Percentiles rank a stretch among this genome's conserved stretches.
phyloP scores from a whole-genome alignment of 1,140 invertebrate species.

The Formica exsecta region DNA sequence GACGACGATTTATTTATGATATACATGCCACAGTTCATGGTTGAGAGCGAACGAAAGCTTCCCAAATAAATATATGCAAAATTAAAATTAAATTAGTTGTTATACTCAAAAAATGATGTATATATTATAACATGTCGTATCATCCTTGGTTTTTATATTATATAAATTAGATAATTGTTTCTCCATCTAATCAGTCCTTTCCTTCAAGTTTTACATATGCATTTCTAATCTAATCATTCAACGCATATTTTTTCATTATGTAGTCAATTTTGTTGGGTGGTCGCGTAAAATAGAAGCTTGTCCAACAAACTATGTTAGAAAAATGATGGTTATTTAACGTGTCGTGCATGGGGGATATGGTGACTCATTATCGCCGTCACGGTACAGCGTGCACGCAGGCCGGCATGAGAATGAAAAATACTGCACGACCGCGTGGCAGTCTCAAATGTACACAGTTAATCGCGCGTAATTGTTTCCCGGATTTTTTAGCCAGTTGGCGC shows the following conservation, averaged over 20 bases:
- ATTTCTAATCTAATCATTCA: background rate
- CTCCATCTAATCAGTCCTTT: background rate
- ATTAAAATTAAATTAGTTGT: conserved; percentile 21
- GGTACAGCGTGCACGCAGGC: conserved; percentile 35
- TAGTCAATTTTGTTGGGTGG: background rate
- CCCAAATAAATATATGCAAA: conserved; percentile 22
- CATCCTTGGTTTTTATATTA: background rate
- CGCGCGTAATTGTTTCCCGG: conserved; percentile 54
- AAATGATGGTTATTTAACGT: conserved; percentile 70
- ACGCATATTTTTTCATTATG: background rate
- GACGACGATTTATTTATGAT: conserved; percentile 63
- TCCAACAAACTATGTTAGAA: conserved; percentile 66
- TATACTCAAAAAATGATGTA: background rate
- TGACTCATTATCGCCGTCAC: conserved; percentile 72
- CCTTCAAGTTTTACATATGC: background rate
- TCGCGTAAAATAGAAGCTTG: conserved; percentile 44
- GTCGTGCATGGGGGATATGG: conserved; percentile 59
- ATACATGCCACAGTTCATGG: conserved; percentile 41
- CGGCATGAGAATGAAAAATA: conserved; percentile 67
- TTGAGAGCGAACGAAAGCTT: conserved; percentile 51
- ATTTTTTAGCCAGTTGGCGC: conserved; percentile 55
- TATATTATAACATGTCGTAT: background rate
- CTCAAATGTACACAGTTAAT: conserved; percentile 67
- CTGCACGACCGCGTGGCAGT: conserved; percentile 39
- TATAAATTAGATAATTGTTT: background rate